phyloP scores from a whole-genome alignment of 2,797 vertebrate species.

The Natrix natrix region DNA sequence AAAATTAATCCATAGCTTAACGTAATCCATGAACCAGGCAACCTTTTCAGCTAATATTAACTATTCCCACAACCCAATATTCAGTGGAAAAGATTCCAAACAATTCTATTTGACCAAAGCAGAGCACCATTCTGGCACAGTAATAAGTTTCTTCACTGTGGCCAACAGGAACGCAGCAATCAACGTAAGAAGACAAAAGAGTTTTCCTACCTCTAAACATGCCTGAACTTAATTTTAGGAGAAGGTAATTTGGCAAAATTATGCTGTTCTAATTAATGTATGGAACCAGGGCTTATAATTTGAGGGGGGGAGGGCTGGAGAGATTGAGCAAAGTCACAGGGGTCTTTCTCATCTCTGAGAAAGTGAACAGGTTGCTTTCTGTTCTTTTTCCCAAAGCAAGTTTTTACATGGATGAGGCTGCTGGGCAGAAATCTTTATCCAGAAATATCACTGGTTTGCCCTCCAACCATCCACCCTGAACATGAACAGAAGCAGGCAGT shows the following conservation, averaged over 20 bases:
- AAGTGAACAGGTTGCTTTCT: not conserved
- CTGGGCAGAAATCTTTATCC: not conserved
- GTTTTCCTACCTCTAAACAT: not conserved
- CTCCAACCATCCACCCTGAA: not conserved
- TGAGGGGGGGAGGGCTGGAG: rapidly evolving
- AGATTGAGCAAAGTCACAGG: not conserved
- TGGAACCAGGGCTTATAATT: not conserved
- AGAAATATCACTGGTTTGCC: not conserved
- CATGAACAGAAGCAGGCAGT: not conserved
- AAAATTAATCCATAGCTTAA: not conserved
- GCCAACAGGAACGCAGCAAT: not conserved
- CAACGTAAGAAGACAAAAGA: not conserved
- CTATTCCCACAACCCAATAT: not conserved
- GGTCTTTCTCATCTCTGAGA: not conserved
- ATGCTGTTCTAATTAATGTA: not conserved
- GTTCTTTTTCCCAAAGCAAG: not conserved
- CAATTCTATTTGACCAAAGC: not conserved
- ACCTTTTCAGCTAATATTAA: not conserved
- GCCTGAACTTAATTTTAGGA: not conserved
- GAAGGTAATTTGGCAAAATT: not conserved
- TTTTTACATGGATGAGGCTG: not conserved
- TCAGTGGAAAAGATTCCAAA: not conserved
- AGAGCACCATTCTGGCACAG: not conserved
- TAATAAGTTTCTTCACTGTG: not conserved
- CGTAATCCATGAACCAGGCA: not conserved